Base-by-base conservation (phyloP, 2,888 invertebrate species). In the Epinotia brunnichana region DNA sequence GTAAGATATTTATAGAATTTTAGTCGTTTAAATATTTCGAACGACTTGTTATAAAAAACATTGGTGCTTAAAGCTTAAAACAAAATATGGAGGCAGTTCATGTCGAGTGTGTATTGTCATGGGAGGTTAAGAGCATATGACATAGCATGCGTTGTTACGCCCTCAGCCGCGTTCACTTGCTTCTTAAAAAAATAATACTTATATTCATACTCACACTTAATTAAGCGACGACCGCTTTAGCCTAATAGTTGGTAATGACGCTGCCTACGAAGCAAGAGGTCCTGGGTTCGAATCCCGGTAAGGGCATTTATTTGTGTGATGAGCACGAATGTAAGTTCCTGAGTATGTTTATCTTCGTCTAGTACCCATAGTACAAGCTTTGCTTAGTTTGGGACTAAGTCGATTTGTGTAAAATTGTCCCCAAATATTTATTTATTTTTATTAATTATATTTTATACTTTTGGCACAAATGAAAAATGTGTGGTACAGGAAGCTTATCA, bases 11-110 rank as follows among this genome's bases (percentile, higher is more conserved):
- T 93, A 93, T 93, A 92, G 91, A 92, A 91, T 85, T 92, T 91
- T 91, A 90, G 92, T 93, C 92, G 93, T 93, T 93, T 92, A 92
- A 91, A 91, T 92, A 92, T 93, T 93, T 93, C 90, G 91, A 93
- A 93, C 92, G 93, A 92, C 92, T 93, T 92, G 92, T 93, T 93
- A 93, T 92, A 92, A 93, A 90, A 89, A 93, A 92, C 92, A 91
- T 93, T 92, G 93, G 92, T 92, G 92, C 92, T 93, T 92, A 90
- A 91, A 91, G 92, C 92, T 93, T 92, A 92, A 35, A 90, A 87
- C 84, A 89, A 87, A 90, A 88, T 89, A 90, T 87, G 88, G 82
- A 78, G 90, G 86, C 87, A 86, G 85, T 73, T 76, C 78, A 81
- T 87, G 90, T 84, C 88, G 84, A 82, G 91, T 87, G 86, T 90